Evolutionary conservation across 1,140 invertebrate genomes (phyloP).

Genomic region (Drosophila aff.): DNA sequence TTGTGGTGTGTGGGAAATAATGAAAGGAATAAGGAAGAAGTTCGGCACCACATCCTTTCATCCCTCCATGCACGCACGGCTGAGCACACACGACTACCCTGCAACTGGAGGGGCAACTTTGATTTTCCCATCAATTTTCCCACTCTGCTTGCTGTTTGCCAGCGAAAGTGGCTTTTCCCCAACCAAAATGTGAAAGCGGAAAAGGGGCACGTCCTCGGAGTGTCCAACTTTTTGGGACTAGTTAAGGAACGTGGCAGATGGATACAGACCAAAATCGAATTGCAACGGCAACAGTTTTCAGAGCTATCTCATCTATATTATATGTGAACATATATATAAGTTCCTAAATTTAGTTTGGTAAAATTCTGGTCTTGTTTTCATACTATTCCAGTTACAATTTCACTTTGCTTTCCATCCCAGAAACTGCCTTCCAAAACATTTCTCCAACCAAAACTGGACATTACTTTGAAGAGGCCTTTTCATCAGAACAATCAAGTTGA

Average conservation of each 20-base stretch:
- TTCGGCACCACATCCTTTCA: conserved; percentile 6
- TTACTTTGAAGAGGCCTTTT: neutral
- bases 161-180: conserved; percentile 29
- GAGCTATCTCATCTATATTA: neutral
- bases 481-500: conserved; percentile 8
- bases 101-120: conserved; percentile 15
- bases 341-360: neutral
- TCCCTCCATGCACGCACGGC: conserved; percentile 23
- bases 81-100: conserved; percentile 40
- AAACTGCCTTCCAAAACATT: no score
- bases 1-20: neutral
- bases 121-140: conserved; percentile 19
- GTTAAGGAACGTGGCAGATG: neutral
- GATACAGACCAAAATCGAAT: neutral
- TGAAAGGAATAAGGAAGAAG: neutral
- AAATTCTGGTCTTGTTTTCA: neutral
- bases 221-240: conserved; percentile 4
- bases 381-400: neutral
- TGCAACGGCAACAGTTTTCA: neutral
- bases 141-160: conserved; percentile 20
- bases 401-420: no score
- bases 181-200: conserved; percentile 1
- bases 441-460: neutral
- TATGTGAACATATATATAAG: neutral
- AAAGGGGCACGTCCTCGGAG: conserved; percentile 1